A percentile compares a stretch with the other conserved stretches of the same genome.
Evolutionary conservation across 2,797 vertebrate genomes (phyloP).

Genomic region (Halcyon leucocephala): DNA sequence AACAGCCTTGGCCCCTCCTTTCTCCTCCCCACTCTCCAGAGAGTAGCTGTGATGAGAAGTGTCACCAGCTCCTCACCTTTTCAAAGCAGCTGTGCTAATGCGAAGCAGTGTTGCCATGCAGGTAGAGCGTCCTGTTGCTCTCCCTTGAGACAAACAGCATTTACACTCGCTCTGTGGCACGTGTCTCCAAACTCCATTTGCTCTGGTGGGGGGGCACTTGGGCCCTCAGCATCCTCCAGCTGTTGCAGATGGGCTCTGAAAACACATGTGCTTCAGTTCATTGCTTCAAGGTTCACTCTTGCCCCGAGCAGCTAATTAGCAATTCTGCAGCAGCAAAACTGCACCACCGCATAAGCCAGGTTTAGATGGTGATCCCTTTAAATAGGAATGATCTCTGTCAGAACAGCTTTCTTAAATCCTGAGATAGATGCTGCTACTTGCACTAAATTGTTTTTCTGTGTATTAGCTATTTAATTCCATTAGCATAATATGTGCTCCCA

Average conservation of each 20-base stretch:
- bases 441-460: constrained; percentile 36
- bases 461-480: constrained; percentile 40
- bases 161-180: neutral
- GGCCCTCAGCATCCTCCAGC: neutral
- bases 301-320: constrained; percentile 1
- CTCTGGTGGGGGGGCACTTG: neutral
- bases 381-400: constrained; percentile 42
- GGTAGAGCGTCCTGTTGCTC: neutral
- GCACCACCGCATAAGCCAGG: neutral
- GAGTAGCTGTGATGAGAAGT: neutral
- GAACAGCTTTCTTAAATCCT: constrained; percentile 57
- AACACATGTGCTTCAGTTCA: neutral
- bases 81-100: neutral
- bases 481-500: neutral
- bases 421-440: constrained; percentile 36
- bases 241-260: neutral
- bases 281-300: neutral
- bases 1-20: neutral
- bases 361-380: constrained; percentile 51
- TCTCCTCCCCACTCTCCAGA: neutral
- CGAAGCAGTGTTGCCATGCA: accelerated
- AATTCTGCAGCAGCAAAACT: constrained; percentile 15
- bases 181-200: neutral
- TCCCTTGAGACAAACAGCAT: neutral
- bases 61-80: neutral